These are phyloP conservation scores for Pollenia amentaria DNA, from an alignment of 2,888 invertebrate species.

Conservation along the genomic window DNA sequence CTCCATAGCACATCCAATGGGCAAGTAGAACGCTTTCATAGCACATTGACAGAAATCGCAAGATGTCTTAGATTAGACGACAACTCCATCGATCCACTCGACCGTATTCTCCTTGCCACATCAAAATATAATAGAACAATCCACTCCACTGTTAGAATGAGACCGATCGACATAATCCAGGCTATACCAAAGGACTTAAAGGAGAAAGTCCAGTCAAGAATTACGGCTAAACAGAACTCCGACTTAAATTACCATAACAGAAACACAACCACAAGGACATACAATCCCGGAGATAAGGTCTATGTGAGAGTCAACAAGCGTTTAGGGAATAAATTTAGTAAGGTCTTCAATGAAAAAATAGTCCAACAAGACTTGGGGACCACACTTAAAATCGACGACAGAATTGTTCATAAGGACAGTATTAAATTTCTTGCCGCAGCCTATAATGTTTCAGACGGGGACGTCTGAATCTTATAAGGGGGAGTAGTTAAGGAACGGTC, in stretches of 20 bases:
- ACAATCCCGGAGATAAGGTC: constrained; percentile 12
- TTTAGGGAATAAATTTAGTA: constrained; percentile 42
- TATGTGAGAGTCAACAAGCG: constrained; percentile 1
- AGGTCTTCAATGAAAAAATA: constrained; percentile 12
- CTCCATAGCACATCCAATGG: too few relatives aligned
- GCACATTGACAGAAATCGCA: too few relatives aligned
- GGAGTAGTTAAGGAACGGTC: constrained; percentile 14
- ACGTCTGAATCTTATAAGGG: constrained; percentile 17
- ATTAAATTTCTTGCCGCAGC: constrained; percentile 26
- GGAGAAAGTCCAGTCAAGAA: too few relatives aligned
- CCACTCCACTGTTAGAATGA: constrained; percentile 6
- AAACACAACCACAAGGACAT: constrained; percentile 26
- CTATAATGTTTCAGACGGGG: constrained; percentile 23
- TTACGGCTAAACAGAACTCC: too few relatives aligned
- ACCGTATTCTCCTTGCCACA: too few relatives aligned
- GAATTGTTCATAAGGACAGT: constrained; percentile 34
- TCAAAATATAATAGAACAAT: too few relatives aligned
- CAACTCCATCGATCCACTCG: too few relatives aligned
- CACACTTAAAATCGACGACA: constrained; percentile 23
- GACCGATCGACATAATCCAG: too few relatives aligned
- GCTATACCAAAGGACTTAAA: too few relatives aligned
- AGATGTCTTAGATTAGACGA: too few relatives aligned
- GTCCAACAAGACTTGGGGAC: constrained; percentile 26
- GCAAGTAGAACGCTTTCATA: too few relatives aligned
- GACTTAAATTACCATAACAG: too few relatives aligned